Percentiles rank a stretch among this genome's conserved stretches.
Evolutionary conservation across 2,113 vertebrate genomes (phyloP).

Genomic region (Brachypteracias leptosomus): DNA sequence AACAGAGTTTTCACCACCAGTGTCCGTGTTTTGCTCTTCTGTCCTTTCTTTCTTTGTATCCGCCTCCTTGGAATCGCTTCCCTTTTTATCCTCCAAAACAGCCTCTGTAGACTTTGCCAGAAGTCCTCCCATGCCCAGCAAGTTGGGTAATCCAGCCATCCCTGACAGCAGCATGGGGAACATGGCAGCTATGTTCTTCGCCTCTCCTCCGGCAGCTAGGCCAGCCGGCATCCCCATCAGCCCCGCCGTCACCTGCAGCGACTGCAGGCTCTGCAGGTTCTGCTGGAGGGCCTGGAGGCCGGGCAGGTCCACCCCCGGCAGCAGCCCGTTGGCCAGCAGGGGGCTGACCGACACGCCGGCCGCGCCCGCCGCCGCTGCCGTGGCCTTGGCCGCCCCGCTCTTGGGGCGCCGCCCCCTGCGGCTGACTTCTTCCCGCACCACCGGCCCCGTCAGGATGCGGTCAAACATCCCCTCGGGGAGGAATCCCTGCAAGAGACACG

Average conservation of each 20-base stretch:
- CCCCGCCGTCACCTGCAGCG: constrained; percentile 91
- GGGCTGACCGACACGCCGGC: constrained; percentile 76
- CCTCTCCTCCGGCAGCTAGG: constrained; percentile 81
- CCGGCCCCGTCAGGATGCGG: constrained; percentile 94
- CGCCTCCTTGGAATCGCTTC: constrained; percentile 73
- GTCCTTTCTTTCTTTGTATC: constrained; percentile 93
- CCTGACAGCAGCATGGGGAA: constrained; percentile 98
- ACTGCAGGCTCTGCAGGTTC: constrained; percentile 94
- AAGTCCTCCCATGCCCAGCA: constrained; percentile 86
- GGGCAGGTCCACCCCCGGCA: constrained; percentile 88
- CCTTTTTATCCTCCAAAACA: constrained; percentile 81
- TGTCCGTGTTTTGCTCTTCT: constrained; percentile 80
- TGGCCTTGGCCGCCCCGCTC: constrained; percentile 86
- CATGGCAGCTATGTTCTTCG: constrained; percentile 89
- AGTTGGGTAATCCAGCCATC: constrained; percentile 92
- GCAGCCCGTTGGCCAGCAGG: constrained; percentile 86
- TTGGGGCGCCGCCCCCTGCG: constrained; percentile 93
- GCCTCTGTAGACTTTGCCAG: constrained; percentile 82
- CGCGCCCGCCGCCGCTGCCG: constrained; percentile 56
- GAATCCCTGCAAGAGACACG: constrained; percentile 82
- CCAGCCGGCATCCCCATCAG: constrained; percentile 90
- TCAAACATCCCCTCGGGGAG: constrained; percentile 97
- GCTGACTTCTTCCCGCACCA: constrained; percentile 96
- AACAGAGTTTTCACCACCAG: constrained; percentile 78
- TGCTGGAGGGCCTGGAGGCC: constrained; percentile 96